These are phyloP conservation scores for Stegostoma tigrinum DNA, from an alignment of 2,113 vertebrate species.

Conservation along the genomic window DNA sequence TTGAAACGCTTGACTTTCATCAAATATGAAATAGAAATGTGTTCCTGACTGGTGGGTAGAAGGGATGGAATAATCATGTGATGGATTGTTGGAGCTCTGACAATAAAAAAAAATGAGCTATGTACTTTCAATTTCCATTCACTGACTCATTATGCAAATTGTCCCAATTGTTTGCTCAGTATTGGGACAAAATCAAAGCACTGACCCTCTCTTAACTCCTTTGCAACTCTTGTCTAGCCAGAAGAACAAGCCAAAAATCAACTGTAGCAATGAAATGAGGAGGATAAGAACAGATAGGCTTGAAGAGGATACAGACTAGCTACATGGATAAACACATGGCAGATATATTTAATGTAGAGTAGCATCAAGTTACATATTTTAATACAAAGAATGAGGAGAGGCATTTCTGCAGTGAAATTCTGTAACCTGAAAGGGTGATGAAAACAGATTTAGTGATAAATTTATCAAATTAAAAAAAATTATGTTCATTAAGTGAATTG, in stretches of 20 bases:
- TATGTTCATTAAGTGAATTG: not conserved
- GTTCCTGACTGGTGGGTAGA: not conserved
- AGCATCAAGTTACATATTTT: not conserved
- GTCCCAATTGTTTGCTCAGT: not conserved
- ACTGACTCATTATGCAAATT: constrained; percentile 1
- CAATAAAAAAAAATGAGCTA: not conserved
- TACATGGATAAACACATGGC: not conserved
- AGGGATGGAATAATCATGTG: not conserved
- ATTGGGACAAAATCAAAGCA: not conserved
- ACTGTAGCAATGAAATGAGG: not conserved
- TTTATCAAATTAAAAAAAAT: not conserved
- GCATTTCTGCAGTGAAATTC: not conserved
- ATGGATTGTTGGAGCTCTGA: not conserved
- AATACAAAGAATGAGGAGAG: not conserved
- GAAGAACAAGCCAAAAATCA: too few species aligned
- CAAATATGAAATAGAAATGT: not conserved
- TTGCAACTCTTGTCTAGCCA: not conserved
- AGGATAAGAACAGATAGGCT: not conserved
- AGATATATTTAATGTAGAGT: not conserved
- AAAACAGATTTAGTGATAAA: not conserved
- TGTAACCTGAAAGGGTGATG: not conserved
- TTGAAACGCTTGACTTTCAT: not conserved
- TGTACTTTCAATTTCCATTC: not conserved
- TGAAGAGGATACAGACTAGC: not conserved
- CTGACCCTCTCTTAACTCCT: not conserved